Conservation (phyloP, 2,113 vertebrate species). For the Telmatochromis sp. region DNA sequence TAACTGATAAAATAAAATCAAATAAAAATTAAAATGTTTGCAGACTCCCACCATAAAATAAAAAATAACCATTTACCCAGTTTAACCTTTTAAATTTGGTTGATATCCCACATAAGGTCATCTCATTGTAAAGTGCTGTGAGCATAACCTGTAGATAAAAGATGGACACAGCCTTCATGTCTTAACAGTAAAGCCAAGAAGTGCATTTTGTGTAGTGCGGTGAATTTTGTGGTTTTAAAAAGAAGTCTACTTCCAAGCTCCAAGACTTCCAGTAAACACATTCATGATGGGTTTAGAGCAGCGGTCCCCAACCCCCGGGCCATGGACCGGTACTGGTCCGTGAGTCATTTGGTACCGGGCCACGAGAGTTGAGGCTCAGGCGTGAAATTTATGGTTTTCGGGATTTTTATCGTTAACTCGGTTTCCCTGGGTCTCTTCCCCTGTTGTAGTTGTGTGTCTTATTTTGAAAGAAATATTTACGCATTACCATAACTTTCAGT, state of each 20-base stretch:
- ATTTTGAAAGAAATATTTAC: not conserved
- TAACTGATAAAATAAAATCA: not conserved
- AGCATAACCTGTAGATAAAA: not conserved
- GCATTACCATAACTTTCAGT: not conserved
- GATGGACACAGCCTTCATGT: not conserved
- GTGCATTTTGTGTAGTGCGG: not conserved
- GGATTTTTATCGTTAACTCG: not conserved
- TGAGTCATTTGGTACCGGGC: not conserved
- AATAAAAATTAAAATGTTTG: not conserved
- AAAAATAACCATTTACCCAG: not conserved
- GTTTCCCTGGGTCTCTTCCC: not conserved
- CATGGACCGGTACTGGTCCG: not conserved
- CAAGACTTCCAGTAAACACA: not conserved
- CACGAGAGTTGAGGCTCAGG: not conserved
- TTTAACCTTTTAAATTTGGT: not conserved
- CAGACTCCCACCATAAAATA: not conserved
- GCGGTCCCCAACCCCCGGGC: not conserved
- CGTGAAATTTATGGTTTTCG: not conserved
- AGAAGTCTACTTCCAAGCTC: not conserved
- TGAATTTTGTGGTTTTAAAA: not conserved
- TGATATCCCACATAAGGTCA: not conserved
- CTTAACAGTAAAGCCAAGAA: not conserved
- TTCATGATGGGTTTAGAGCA: not conserved
- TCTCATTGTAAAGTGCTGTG: not conserved
- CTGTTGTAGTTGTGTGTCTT: fast-evolving